Evolutionary conservation across 2,888 invertebrate genomes (phyloP).

Genomic region (Perdita meconis): DNA sequence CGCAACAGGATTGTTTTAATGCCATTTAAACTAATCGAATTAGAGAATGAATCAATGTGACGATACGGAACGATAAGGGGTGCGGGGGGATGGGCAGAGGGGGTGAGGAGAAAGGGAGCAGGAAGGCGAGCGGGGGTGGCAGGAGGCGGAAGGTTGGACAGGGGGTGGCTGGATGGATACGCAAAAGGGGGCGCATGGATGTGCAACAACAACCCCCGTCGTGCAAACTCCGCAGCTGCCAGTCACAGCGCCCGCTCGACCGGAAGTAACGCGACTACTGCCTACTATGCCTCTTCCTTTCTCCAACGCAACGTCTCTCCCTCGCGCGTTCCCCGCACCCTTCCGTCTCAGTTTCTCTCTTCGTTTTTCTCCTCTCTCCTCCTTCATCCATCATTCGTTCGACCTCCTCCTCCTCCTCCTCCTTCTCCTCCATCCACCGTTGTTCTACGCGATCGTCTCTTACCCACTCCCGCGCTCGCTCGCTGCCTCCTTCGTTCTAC

Average conservation of each 20-base stretch:
- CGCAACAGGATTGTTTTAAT: slow-evolving; percentile 87
- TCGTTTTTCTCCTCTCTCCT: slow-evolving; percentile 46
- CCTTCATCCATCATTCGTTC: slow-evolving; percentile 61
- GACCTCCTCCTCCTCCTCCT: no score
- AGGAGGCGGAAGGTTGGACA: slow-evolving; percentile 65
- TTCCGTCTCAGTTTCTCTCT: slow-evolving; percentile 62
- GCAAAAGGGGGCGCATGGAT: slow-evolving; percentile 80
- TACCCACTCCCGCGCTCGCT: slow-evolving; percentile 17
- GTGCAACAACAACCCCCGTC: slow-evolving; percentile 76
- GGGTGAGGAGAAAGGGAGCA: slow-evolving; percentile 45
- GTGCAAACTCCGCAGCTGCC: slow-evolving; percentile 84
- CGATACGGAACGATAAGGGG: slow-evolving; percentile 77
- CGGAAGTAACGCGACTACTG: slow-evolving; percentile 84
- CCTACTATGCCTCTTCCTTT: slow-evolving; percentile 81
- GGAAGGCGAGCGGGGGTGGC: slow-evolving; percentile 40
- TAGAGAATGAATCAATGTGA: slow-evolving; percentile 84
- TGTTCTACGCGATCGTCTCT: slow-evolving; percentile 28
- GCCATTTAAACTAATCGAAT: slow-evolving; percentile 87
- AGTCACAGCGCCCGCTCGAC: slow-evolving; percentile 83
- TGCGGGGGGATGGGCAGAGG: slow-evolving; percentile 42
- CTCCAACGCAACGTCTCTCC: slow-evolving; percentile 48
- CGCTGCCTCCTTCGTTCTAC: slow-evolving; percentile 23
- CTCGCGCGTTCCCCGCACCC: slow-evolving; percentile 35
- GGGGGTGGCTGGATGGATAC: slow-evolving; percentile 70
- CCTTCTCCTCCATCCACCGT: slow-evolving; percentile 42